These are phyloP conservation scores for Paguma larvata DNA, from an alignment of 2,797 vertebrate genomes.

Conservation along the genomic window DNA sequence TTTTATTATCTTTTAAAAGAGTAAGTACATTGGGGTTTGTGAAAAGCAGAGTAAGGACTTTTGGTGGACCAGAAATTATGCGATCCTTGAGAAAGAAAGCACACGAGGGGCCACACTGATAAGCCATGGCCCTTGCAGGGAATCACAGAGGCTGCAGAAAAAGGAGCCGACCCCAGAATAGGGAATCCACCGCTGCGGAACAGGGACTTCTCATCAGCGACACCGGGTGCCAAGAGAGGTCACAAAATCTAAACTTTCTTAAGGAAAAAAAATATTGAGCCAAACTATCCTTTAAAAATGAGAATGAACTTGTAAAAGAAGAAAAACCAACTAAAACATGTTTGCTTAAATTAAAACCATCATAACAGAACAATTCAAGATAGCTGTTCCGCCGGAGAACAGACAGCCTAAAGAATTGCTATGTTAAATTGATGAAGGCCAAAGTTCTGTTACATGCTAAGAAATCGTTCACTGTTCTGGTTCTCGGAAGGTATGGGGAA, in stretches of 20 bases:
- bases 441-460: not conserved
- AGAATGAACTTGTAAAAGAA: not conserved
- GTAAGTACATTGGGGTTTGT: not conserved
- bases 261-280: not conserved
- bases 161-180: not conserved
- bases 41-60: conserved; percentile 1
- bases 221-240: no score
- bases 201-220: not conserved
- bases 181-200: not conserved
- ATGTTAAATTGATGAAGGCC: not conserved
- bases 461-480: not conserved
- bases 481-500: not conserved
- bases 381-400: not conserved
- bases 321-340: not conserved
- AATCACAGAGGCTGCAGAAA: not conserved
- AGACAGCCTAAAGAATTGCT: not conserved
- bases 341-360: not conserved
- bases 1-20: not conserved
- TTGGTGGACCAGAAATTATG: not conserved
- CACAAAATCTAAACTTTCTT: not conserved
- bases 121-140: not conserved
- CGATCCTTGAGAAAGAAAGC: not conserved
- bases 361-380: not conserved
- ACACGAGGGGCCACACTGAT: not conserved
- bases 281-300: not conserved